Evolutionary conservation across 2,888 invertebrate genomes (phyloP), one percentile per base, ranked within the genome.

Genomic region (Trissolcus japonicus): DNA sequence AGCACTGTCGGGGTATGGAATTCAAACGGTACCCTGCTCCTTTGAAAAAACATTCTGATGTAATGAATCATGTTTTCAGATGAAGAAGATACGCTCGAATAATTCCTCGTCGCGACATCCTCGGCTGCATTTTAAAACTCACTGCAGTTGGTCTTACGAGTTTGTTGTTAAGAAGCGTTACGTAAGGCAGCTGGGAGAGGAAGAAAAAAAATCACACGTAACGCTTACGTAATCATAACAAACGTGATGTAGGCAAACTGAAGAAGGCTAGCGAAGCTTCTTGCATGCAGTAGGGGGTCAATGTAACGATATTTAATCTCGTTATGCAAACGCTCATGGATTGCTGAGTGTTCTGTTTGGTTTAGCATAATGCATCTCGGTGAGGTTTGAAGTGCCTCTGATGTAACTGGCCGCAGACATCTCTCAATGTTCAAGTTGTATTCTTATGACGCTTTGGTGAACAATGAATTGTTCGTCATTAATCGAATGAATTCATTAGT

Each of bases 301-400:
- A 60, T 56, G 68, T 55, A 69, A 61, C 55, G 35, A 60, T 61
- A 53, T 53, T 61, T 55, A 69, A 69, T 69, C 55, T n/a, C 61
- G 62, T 69, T 68, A 68, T 21, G 68, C 60, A 59, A 60, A 35
- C 25, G 35, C 48, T 6, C 25, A 25, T 51, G 21, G n/a, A 21
- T 14, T 21, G 11, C 35, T 2, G 35, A 35, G 35, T 9, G 35
- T 35, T 11, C 35, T 35, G 35, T 35, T 35, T 35, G 11, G 35
- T 35, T 35, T 35, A 35, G 35, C 35, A 35, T 35, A 35, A 35
- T 35, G 35, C 35, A 35, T 35, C 35, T 35, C 35, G 35, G 35
- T 35, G 6, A 7, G 9, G 35, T 35, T 9, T 35, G 4, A 11
- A 35, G 35, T 35, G 21, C 13, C 51, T 40, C 35, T n/a, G n/a